phyloP scores from a whole-genome alignment of 2,113 vertebrate species.

The Hirundichthys speculiger region DNA sequence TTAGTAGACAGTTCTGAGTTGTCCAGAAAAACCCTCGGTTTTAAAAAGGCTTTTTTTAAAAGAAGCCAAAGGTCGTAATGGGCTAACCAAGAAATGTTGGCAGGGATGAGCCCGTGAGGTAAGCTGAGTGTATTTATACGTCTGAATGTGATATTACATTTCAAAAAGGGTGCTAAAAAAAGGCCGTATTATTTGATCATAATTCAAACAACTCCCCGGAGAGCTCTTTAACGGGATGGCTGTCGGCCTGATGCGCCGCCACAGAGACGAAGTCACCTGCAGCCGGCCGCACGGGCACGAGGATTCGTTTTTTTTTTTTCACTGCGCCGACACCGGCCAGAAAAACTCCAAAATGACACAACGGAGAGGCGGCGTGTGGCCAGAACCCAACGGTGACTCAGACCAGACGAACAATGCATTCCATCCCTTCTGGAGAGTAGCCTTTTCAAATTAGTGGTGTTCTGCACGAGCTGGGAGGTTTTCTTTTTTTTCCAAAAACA shows the following conservation, averaged over 20 bases:
- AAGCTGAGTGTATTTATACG: slow-evolving; percentile 8
- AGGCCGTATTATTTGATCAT: slow-evolving; percentile 9
- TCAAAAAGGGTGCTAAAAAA: slow-evolving; percentile 4
- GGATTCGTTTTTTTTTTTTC: slow-evolving; percentile 10
- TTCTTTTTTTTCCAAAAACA: slow-evolving; percentile 48
- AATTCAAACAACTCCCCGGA: slow-evolving; percentile 33
- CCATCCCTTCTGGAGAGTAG: slow-evolving; percentile 42
- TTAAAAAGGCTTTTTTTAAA: not conserved
- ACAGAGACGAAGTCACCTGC: slow-evolving; percentile 8
- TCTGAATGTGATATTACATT: slow-evolving; percentile 26
- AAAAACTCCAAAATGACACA: slow-evolving; percentile 50
- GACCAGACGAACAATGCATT: slow-evolving; percentile 59
- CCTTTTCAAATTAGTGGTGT: slow-evolving; percentile 62
- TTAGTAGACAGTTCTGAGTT: not conserved
- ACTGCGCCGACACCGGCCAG: slow-evolving; percentile 20
- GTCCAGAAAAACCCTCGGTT: not conserved
- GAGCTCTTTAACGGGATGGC: not conserved
- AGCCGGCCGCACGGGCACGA: not conserved
- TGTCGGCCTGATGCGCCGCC: not conserved
- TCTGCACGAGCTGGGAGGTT: slow-evolving; percentile 41
- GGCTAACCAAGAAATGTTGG: slow-evolving; percentile 21
- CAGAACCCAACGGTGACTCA: slow-evolving; percentile 61
- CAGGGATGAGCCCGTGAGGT: slow-evolving; percentile 34
- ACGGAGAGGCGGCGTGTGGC: slow-evolving; percentile 21
- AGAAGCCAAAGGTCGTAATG: not conserved